Base-by-base conservation (phyloP, 92 coral and sea anemone species). In the Zoanthus solanderi region DNA sequence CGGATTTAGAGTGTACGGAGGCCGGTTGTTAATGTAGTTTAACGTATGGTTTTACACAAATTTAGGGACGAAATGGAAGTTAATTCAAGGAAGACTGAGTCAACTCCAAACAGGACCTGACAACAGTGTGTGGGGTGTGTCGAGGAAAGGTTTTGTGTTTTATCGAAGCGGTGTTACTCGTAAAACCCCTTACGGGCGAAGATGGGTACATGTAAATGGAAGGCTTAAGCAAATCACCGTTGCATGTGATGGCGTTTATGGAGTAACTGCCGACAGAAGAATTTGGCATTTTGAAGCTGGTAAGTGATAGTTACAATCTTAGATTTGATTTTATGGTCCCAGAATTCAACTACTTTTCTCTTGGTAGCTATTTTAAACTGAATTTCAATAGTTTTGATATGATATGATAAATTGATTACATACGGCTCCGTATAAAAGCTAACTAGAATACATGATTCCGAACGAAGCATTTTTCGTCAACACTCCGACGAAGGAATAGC, bases 31-130 rank as follows among this genome's bases (percentile, higher is more conserved):
- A 7, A 63, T 16, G 7, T 6, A 12, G 17, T 11, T 69, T 69
- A 23, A 30, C 5, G 2, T 69, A 3, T 30, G 9, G 8, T 32
- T 10, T 9, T 5, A 32, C 46, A 30, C 46, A 75, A 75, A 16
- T 46, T 23, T 46, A 81, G 85, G 85, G 9, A 81, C 28, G 11
- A 71, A 71, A 48, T 81, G 85, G 85, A 81, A 18, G 15, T 50
- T 30, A 3, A 67, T 81, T 66, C 85, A 58, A 28, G 85, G 85
- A 66, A 46, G 85, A 52, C 75, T 81, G 13, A 73, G 85, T 50
- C 85, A 81, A 23, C 60, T 81, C 17, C 60, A 81, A 66, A 13
- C 85, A 67, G 85, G 85, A 12, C 85, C 85, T 81, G 60, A 75
- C 7, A 68, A 68, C 63, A 32, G 34, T 11, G 65, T 81, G 11